Base-by-base conservation (phyloP, 2,888 invertebrate species). In the Harpalus rubripes region DNA sequence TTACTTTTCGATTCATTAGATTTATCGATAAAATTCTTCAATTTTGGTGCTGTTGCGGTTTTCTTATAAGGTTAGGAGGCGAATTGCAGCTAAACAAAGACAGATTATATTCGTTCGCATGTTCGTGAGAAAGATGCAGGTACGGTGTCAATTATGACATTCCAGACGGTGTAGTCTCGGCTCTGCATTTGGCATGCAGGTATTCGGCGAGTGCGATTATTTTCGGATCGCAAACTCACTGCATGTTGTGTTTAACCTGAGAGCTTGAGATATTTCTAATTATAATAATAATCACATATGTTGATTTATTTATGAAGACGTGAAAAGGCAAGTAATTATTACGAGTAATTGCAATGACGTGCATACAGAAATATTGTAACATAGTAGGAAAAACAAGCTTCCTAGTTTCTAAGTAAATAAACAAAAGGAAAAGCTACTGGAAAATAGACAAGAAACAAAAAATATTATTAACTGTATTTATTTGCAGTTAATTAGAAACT, bases 141-240 rank as follows among this genome's bases (percentile, higher is more conserved):
- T 76, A 76, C 44, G 59, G 83, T 83, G 83, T 83, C 83, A 83
- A 83, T 83, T 83, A 83, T 83, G 83, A 83, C 83, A 83, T 83
- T 83, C 83, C 83, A 83, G 52, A 83, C 44, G 44, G 4, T 32
- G 56, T 63, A 44, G 72, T 68, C 59, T 76, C 26, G 76, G 44
- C 12, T 52, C 76, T 83, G 83, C 83, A 83, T 83, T 74, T 81
- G 61, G 81, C 65, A 44, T 81, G 59, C 76, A 83, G 83, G 83
- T 83, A 83, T 83, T 83, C 61, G 83, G 76, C 63, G 44, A 65
- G 58, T 65, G 81, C 81, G 81, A 65, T 56, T 81, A 81, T 65
- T 65, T 65, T 56, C 68, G 72, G 72, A 74, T 52, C 41, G 41
- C 18, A 44, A 16, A 39, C 32, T 18, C 15, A n/a, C 41, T 10